Evolutionary conservation across 2,113 vertebrate species (phyloP), one percentile per base, ranked within the genome.

Genomic region (Epinephelus moara): DNA sequence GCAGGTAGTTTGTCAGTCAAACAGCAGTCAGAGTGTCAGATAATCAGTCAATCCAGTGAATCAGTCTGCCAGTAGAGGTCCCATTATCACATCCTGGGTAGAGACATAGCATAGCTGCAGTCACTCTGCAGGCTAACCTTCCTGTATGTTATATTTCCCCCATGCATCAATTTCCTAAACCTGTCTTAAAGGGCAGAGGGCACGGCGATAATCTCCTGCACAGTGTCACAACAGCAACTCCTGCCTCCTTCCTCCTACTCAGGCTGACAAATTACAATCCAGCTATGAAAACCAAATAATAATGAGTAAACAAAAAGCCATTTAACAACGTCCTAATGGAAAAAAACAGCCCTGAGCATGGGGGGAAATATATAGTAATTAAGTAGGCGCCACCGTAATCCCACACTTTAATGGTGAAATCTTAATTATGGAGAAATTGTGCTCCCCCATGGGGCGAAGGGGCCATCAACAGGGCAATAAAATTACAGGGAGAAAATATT

Each of bases 221-320:
- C 61, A 50, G 67, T 53, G 61, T 72, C 56, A 30, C 10, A 71
- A 60, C 60, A 73, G 50, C 52, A 45, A 50, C 59, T 53, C 42
- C 33, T 23, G 66, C 80, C 8, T 63, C 75, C 21, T 70, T 45
- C 69, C 69, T 76, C 80, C 85, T 68, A 81, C 75, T 80, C 76
- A 64, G 33, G 53, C 56, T 70, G 81, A 84, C 73, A 85, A 84
- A 91, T 90, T 82, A 88, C 64, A 80, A 61, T 75, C 15, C 50
- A 60, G 85, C 81, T n/a, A 80, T 45, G 49, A 79, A 89, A 84
- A 81, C 53, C 69, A 87, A 88, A 85, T 80, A 82, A 84, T 83
- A 90, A 93, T 81, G 83, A 93, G 85, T 75, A 86, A 89, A 89
- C 85, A 79, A 87, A 88, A 89, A 84, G 63, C 50, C 23, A 78